Evolutionary conservation across 2,888 invertebrate species (phyloP), one percentile per base, ranked within the genome.

Genomic region (Ectobius pallidus): DNA sequence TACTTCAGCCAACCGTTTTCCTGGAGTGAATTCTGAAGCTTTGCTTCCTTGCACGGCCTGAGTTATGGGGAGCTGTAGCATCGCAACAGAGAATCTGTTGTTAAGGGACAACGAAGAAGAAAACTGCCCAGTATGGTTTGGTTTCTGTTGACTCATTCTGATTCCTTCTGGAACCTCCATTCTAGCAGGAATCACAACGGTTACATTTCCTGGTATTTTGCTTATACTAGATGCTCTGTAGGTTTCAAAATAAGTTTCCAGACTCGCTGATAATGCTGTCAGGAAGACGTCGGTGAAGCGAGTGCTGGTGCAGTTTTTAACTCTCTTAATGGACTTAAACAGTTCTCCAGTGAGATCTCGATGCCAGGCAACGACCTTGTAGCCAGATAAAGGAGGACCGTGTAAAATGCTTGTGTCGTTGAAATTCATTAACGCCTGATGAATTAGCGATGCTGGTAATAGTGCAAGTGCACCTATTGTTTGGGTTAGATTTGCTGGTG

Each of bases 81-180:
- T 80, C 2, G 85, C 85, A 11, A 87, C 85, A 7, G 86, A 85
- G 77, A 87, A 86, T 74, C 83, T 82, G 76, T 87, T 87, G 70
- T 83, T 81, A 46, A 86, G 75, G 11, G 34, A 34, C 6, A 34
- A 11, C 11, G 6, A 7, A 7, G 34, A 34, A 6, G 6, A 7
- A 34, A 11, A 7, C 11, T 11, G 6, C 6, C 11, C 6, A 6
- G 34, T 34, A 34, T 34, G 34, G 34, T 34, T 34, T 34, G 34
- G 6, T 6, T 34, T 7, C 6, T 34, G 34, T 34, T 34, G 34
- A 34, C 11, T 6, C 11, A 34, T n/a, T 46, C n/a, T 46, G 7
- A 46, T 46, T 7, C n/a, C n/a, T 18, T 30, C 32, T 14, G 55
- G 61, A 32, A 16, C 3, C 39, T 71, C 67, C 76, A 82, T 78